Conservation (phyloP, 2,797 vertebrate species). For the Siniperca scherzeri region DNA sequence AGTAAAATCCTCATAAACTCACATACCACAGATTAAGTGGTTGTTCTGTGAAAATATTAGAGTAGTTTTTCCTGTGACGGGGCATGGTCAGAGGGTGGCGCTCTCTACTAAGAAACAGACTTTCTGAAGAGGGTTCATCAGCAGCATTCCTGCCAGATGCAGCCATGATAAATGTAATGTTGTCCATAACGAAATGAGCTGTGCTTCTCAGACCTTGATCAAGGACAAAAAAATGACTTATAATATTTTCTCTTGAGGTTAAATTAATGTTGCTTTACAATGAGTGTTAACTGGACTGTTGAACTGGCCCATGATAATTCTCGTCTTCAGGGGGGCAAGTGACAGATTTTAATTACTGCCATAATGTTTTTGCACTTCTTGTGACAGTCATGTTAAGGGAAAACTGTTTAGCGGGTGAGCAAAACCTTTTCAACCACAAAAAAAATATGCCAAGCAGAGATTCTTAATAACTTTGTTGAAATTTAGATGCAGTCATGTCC, state of each 20-base stretch:
- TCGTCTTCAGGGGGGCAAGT: slow-evolving; percentile 62
- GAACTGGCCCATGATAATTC: slow-evolving; percentile 57
- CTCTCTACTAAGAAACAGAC: slow-evolving; percentile 78
- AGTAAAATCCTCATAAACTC: background rate
- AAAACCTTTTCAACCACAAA: slow-evolving; percentile 31
- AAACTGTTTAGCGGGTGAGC: slow-evolving; percentile 5
- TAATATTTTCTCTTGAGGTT: slow-evolving; percentile 71
- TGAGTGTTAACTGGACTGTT: slow-evolving; percentile 74
- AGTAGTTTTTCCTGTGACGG: background rate
- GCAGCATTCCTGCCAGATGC: slow-evolving; percentile 52
- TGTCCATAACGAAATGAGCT: slow-evolving; percentile 67
- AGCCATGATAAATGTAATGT: slow-evolving; percentile 65
- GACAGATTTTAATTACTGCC: slow-evolving; percentile 71
- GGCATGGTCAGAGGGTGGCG: slow-evolving; percentile 75
- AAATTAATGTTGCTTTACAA: slow-evolving; percentile 79
- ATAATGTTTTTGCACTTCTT: slow-evolving; percentile 57
- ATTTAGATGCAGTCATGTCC: background rate
- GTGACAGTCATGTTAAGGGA: slow-evolving; percentile 24
- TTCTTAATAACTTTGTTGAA: slow-evolving; percentile 17
- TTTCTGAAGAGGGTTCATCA: background rate
- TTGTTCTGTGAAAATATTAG: background rate
- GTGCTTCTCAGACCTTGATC: slow-evolving; percentile 77
- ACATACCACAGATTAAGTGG: background rate
- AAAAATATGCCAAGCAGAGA: background rate
- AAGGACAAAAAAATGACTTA: slow-evolving; percentile 73